Base-by-base conservation (phyloP, 2,797 vertebrate species). In the Aulostomus chinensis region DNA sequence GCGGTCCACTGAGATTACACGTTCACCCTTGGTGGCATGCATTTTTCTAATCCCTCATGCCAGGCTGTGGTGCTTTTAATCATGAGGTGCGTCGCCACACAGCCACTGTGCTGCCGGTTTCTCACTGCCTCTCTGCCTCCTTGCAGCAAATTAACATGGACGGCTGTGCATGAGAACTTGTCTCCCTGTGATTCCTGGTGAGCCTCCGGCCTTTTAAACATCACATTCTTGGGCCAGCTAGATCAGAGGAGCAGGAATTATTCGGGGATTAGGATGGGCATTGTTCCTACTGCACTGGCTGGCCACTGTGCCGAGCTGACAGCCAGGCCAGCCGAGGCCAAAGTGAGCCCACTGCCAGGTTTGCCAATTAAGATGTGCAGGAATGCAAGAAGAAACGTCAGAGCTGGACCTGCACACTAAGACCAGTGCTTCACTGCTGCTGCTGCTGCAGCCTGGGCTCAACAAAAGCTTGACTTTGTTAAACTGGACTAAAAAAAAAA, bases 251-350 rank as follows among this genome's bases (percentile, higher is more conserved):
- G 66, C 58, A 49, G 74, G 70, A 89, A 91, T 90, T 91, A 87
- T 87, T 89, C 64, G 4, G 85, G 86, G 88, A 91, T 91, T 90
- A 90, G 73, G 73, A 76, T 61, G 69, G 67, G 71, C 80, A 89
- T 86, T 90, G 86, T 89, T 90, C 78, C 56, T 57, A 18, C 60
- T 36, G 70, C 72, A 45, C 68, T 84, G 45, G 62, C 81, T 66
- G 74, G 78, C 80, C 82, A 73, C 58, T 72, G 72, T 67, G 72
- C 75, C 33, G 67, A 80, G 72, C 68, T 52, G 80, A 85, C 78
- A 73, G 81, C 68, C 69, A 22, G 65, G 60, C 76, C 47, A 43
- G 71, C 46, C 13, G 53, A 67, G 63, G 76, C 66, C 62, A 64
- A 62, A 59, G 47, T 2, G 33, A 78, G 72, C 35, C 41, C 58